Evolutionary conservation across 2,113 vertebrate genomes (phyloP).

Genomic region (Lontra canadensis): DNA sequence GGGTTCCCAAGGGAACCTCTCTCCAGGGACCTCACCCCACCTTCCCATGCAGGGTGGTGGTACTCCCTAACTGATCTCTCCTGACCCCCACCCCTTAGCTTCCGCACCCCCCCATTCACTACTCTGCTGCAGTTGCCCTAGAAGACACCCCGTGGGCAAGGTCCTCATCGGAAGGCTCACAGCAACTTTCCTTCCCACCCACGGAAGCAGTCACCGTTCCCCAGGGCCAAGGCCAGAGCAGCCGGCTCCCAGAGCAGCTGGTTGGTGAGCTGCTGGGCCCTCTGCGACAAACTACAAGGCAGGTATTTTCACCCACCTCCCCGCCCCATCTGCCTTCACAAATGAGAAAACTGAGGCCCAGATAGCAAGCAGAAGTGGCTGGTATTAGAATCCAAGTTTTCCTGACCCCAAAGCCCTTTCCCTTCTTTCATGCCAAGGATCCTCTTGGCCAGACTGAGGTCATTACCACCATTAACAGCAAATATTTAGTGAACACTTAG

Average conservation of each 20-base stretch:
- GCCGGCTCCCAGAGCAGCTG: not conserved
- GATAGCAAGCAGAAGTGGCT: not conserved
- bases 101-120: not conserved
- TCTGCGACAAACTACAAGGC: not conserved
- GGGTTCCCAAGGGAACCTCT: not conserved
- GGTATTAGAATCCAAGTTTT: not conserved
- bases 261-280: not conserved
- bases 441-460: not conserved
- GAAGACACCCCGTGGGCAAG: not conserved
- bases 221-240: not conserved
- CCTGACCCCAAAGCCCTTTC: not conserved
- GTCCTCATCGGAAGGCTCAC: not conserved
- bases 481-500: conserved; percentile 39
- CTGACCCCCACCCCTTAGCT: not conserved
- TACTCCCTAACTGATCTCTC: not conserved
- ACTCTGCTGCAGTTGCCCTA: not conserved
- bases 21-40: not conserved
- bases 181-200: not conserved
- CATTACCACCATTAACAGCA: not conserved
- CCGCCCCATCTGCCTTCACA: not conserved
- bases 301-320: not conserved
- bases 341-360: not conserved
- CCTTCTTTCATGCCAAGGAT: not conserved
- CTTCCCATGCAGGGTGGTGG: not conserved
- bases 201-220: not conserved